Evolutionary conservation across 2,113 vertebrate species (phyloP).

Genomic region (Melanostigma gelatinosum): DNA sequence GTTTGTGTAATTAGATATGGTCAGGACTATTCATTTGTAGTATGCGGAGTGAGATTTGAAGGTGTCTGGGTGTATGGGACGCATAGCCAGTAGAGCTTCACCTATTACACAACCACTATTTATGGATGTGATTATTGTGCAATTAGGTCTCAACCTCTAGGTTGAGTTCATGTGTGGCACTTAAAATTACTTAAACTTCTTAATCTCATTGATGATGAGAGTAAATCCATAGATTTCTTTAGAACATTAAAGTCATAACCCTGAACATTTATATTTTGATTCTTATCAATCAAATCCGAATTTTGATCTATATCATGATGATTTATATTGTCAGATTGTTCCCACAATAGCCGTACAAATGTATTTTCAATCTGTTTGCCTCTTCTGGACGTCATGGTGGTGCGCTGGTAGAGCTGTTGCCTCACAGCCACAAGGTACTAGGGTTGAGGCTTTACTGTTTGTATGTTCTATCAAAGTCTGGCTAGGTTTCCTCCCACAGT

Average conservation of each 20-base stretch:
- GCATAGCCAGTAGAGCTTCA: conserved; percentile 20
- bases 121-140: conserved; percentile 11
- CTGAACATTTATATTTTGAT: background rate
- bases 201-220: background rate
- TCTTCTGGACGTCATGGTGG: background rate
- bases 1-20: conserved; percentile 57
- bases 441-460: background rate
- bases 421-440: background rate
- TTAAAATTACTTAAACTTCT: background rate
- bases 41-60: conserved; percentile 33
- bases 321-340: background rate
- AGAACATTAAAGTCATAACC: background rate
- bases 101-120: background rate
- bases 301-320: background rate
- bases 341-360: background rate
- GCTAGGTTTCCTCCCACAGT: background rate
- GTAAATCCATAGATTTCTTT: background rate
- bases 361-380: too few relatives aligned
- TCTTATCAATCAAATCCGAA: background rate
- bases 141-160: background rate
- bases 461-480: background rate
- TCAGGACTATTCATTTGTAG: conserved; percentile 21
- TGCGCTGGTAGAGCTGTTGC: background rate
- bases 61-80: conserved; percentile 6
- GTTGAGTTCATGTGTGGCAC: background rate